Evolutionary conservation across 2,888 invertebrate species (phyloP).

Genomic region (Coleophora deauratella): DNA sequence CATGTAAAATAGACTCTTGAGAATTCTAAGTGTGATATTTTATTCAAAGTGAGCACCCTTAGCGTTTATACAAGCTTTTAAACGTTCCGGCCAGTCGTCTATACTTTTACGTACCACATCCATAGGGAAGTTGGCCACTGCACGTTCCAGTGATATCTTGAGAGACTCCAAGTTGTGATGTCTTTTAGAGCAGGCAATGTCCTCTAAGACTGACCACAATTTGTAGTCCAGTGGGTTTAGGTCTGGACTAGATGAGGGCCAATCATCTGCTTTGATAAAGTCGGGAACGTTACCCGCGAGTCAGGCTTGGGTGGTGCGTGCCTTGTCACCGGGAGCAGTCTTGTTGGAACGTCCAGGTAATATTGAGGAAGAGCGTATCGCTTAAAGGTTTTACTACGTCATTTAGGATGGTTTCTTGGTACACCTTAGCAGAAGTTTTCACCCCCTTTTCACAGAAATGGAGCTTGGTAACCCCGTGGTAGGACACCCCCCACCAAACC

Average conservation of each 20-base stretch:
- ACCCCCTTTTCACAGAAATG: conserved; percentile 6
- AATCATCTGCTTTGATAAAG: background rate
- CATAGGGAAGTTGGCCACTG: conserved; percentile 1
- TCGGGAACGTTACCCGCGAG: background rate
- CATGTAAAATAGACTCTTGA: no score
- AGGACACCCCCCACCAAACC: no score
- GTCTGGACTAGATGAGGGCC: conserved; percentile 5
- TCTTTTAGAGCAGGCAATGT: background rate
- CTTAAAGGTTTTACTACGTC: conserved; percentile 4
- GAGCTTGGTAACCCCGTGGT: background rate
- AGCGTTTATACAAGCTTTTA: background rate
- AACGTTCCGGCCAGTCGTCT: background rate
- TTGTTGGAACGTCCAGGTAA: no score
- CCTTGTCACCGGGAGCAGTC: no score
- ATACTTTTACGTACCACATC: background rate
- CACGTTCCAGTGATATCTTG: background rate
- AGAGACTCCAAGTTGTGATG: background rate
- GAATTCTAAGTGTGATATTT: no score
- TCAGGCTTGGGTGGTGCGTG: no score
- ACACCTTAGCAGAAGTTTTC: conserved; percentile 7
- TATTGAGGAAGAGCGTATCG: no score
- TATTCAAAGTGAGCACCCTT: no score
- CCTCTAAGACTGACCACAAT: conserved; percentile 1
- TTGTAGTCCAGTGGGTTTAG: conserved; percentile 7
- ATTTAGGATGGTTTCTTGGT: conserved; percentile 5